A percentile compares a stretch with the other conserved stretches of the same genome.
These are phyloP conservation scores for Agrochola circellaris DNA, from an alignment of 2,888 invertebrate genomes.

Conservation along the genomic window DNA sequence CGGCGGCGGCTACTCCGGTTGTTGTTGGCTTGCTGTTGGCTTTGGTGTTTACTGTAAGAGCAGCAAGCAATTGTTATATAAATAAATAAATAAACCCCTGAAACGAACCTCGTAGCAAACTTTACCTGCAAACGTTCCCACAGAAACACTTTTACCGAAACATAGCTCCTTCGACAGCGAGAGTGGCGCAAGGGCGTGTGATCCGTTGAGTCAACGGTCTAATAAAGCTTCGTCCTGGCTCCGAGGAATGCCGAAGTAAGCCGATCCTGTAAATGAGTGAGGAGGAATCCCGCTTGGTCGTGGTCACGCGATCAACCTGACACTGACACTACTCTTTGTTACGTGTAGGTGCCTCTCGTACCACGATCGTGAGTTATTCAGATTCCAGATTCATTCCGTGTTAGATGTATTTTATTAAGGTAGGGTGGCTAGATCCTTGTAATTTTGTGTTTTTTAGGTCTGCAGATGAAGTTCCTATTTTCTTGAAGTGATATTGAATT, in stretches of 20 bases:
- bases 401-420: conserved; percentile 72
- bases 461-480: too few species aligned
- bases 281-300: conserved; percentile 78
- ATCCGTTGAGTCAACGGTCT: conserved; percentile 71
- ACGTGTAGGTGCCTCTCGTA: conserved; percentile 68
- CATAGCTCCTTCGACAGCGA: conserved; percentile 51
- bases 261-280: conserved; percentile 84
- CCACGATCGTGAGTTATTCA: conserved; percentile 79
- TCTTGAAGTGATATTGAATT: too few species aligned
- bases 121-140: conserved; percentile 1
- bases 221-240: conserved; percentile 81
- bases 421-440: conserved; percentile 8
- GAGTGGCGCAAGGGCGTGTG: conserved; percentile 63
- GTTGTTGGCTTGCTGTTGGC: too few species aligned
- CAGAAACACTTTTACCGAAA: conserved; percentile 44
- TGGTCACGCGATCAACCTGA: conserved; percentile 87
- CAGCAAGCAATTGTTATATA: too few species aligned
- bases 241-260: conserved; percentile 83
- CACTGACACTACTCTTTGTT: conserved; percentile 81
- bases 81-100: too few species aligned
- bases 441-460: neutral
- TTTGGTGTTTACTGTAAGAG: too few species aligned
- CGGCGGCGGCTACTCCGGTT: too few species aligned
- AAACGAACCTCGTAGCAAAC: neutral
- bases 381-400: conserved; percentile 78